Percentiles rank a stretch among this genome's conserved stretches.
Conservation (phyloP, 1,140 invertebrate species). For the Heliconius hermathena region DNA sequence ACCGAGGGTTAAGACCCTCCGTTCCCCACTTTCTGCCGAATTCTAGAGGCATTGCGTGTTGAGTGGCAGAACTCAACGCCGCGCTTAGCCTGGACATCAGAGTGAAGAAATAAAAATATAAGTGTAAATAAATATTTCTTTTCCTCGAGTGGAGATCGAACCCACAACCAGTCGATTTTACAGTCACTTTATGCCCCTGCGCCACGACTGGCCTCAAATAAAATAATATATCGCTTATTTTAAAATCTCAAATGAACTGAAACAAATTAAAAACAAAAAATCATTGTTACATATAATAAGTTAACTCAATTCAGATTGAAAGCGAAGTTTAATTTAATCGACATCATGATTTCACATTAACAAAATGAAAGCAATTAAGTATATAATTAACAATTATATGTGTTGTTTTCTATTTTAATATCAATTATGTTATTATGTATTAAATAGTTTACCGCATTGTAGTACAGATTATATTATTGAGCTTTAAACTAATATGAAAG, state of each 20-base stretch:
- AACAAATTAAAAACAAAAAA: neutral
- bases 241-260: neutral
- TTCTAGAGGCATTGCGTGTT: too few relatives aligned
- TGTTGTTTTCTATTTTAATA: constrained; percentile 9
- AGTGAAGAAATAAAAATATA: too few relatives aligned
- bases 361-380: neutral
- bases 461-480: neutral
- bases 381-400: neutral
- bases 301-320: neutral
- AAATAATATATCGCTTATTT: too few relatives aligned
- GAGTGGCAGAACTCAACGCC: too few relatives aligned
- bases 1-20: too few relatives aligned
- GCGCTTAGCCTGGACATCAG: too few relatives aligned
- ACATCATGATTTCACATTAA: neutral
- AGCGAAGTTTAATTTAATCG: neutral
- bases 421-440: neutral
- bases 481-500: neutral
- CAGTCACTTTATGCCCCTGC: too few relatives aligned
- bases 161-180: too few relatives aligned
- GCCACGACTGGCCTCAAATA: too few relatives aligned
- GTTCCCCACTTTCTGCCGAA: too few relatives aligned
- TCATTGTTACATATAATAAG: neutral
- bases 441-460: neutral
- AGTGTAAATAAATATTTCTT: too few relatives aligned
- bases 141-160: too few relatives aligned